phyloP scores from a whole-genome alignment of 2,797 vertebrate genomes.

The Remorina albescens region DNA sequence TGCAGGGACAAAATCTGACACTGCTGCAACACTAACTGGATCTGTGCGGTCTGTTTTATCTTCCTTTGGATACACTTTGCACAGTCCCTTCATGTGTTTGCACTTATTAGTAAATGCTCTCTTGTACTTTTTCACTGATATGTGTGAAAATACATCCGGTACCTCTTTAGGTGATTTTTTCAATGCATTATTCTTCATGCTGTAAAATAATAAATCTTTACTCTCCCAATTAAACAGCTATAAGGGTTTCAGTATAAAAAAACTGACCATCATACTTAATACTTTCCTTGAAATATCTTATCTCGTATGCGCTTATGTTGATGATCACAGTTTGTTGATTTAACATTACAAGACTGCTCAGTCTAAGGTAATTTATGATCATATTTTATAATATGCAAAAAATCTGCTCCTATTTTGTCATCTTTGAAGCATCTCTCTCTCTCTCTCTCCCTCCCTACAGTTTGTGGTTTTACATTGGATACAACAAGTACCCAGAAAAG shows the following conservation, averaged over 20 bases:
- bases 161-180: conserved; percentile 25
- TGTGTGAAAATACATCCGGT: conserved; percentile 22
- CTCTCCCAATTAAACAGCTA: conserved; percentile 30
- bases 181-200: conserved; percentile 29
- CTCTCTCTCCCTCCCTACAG: conserved; percentile 31
- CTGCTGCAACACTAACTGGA: conserved; percentile 1
- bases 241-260: conserved; percentile 38
- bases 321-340: conserved; percentile 32
- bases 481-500: conserved; percentile 98
- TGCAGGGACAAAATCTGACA: conserved; percentile 36
- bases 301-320: conserved; percentile 30
- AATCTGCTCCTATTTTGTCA: conserved; percentile 26
- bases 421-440: conserved; percentile 17
- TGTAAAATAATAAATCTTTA: conserved; percentile 32
- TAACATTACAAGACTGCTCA: conserved; percentile 38
- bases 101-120: conserved; percentile 28
- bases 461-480: conserved; percentile 91
- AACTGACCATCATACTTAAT: conserved; percentile 20
- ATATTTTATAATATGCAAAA: conserved; percentile 39
- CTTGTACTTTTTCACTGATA: conserved; percentile 3
- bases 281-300: conserved; percentile 32
- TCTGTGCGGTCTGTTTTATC: conserved; percentile 8
- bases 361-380: conserved; percentile 38
- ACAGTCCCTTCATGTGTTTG: conserved; percentile 19
- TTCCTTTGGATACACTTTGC: conserved; percentile 40